Percentiles rank a stretch among this genome's conserved stretches.
Evolutionary conservation across 2,797 vertebrate genomes (phyloP).

Genomic region (Pteropus rufus): DNA sequence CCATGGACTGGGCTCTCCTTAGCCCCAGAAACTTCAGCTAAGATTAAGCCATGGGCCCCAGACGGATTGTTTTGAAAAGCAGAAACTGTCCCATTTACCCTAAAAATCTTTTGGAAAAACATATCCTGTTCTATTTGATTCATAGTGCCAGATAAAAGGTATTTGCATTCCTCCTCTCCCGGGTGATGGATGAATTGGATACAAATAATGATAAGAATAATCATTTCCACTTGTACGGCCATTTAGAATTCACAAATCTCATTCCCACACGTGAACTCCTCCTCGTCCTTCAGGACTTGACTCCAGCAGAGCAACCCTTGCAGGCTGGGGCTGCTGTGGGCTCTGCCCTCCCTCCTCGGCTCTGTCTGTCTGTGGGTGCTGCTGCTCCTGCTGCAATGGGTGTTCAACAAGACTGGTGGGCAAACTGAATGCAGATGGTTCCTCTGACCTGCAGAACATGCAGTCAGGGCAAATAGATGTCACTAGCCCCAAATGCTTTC

Average conservation of each 20-base stretch:
- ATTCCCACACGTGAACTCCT: background rate
- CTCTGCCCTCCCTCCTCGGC: background rate
- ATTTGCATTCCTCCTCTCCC: background rate
- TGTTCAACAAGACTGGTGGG: background rate
- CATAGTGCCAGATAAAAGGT: slow-evolving; percentile 59
- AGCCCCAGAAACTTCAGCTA: background rate
- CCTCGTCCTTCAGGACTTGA: background rate
- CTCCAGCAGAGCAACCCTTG: background rate
- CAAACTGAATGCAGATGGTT: background rate
- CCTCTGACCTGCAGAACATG: background rate
- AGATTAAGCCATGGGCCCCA: background rate
- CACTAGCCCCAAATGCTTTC: background rate
- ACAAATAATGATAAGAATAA: slow-evolving; percentile 45
- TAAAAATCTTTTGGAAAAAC: slow-evolving; percentile 56
- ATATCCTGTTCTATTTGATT: slow-evolving; percentile 55
- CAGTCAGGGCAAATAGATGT: background rate
- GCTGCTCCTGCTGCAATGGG: background rate
- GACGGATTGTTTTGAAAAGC: slow-evolving; percentile 42
- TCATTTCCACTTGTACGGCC: slow-evolving; percentile 35
- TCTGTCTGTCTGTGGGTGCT: background rate
- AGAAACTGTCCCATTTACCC: slow-evolving; percentile 58
- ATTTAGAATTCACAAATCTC: slow-evolving; percentile 21
- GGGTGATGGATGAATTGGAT: slow-evolving; percentile 42
- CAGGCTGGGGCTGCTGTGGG: background rate
- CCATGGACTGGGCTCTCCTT: accelerated